Evolutionary conservation across 2,113 vertebrate genomes (phyloP).

Genomic region (Cebidichthys violaceus): DNA sequence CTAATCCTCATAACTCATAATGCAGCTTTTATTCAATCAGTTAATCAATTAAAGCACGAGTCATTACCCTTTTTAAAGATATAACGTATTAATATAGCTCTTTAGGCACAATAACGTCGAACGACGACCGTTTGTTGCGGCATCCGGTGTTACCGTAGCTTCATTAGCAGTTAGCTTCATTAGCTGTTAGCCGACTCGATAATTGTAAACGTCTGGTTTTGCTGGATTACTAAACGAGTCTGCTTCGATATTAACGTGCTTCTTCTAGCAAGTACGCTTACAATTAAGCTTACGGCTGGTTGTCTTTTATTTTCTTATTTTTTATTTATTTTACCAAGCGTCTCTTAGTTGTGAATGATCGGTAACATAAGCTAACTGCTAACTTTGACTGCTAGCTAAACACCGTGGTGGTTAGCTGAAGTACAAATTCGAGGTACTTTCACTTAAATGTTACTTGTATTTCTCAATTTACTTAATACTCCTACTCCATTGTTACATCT

Average conservation of each 20-base stretch:
- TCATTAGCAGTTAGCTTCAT: slow-evolving; percentile 13
- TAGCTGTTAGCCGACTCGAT: background rate
- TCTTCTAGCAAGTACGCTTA: background rate
- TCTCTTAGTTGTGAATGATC: too few species aligned
- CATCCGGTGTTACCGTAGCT: background rate
- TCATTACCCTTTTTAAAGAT: fast-evolving
- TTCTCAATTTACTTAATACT: too few species aligned
- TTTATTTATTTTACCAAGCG: too few species aligned
- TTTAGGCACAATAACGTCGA: fast-evolving
- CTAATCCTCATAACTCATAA: fast-evolving
- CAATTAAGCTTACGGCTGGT: background rate
- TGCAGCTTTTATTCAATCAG: background rate
- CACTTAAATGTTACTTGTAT: too few species aligned
- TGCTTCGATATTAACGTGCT: fast-evolving
- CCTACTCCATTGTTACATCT: too few species aligned
- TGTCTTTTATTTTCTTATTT: too few species aligned
- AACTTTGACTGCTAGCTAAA: too few species aligned
- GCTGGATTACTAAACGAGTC: too few species aligned
- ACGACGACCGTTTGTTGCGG: fast-evolving
- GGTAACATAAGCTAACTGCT: too few species aligned
- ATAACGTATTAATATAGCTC: fast-evolving
- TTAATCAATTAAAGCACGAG: fast-evolving
- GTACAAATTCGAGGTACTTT: too few species aligned
- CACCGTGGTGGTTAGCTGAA: too few species aligned
- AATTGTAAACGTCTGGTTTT: background rate